phyloP scores from a whole-genome alignment of 2,888 invertebrate species.

The Steinernema scapterisci region DNA sequence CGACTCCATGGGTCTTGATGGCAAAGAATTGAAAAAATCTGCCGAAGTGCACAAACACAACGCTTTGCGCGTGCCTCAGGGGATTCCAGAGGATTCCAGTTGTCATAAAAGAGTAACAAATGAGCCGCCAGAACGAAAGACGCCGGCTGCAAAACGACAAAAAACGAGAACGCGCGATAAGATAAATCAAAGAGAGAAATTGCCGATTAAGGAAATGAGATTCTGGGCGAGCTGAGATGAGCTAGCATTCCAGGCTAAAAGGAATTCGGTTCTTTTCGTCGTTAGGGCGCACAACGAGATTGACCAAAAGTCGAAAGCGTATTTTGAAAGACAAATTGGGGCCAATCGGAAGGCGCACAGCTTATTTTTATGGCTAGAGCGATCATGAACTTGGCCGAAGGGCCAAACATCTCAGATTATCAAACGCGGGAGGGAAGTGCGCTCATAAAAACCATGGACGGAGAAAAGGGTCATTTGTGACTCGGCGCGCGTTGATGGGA shows the following conservation, averaged over 20 bases:
- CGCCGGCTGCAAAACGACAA: neutral
- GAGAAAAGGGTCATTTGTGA: too few relatives aligned
- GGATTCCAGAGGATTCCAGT: neutral
- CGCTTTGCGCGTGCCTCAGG: neutral
- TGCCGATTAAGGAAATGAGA: conserved; percentile 30
- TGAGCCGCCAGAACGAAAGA: neutral
- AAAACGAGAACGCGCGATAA: neutral
- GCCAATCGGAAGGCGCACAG: neutral
- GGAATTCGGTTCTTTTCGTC: too few relatives aligned
- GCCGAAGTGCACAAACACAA: neutral
- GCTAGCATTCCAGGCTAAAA: neutral
- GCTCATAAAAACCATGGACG: too few relatives aligned
- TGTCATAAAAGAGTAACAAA: neutral
- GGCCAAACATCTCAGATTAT: too few relatives aligned
- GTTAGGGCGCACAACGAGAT: neutral
- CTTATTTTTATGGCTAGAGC: too few relatives aligned
- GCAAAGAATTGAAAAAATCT: neutral
- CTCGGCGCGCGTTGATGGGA: too few relatives aligned
- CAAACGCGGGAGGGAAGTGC: too few relatives aligned
- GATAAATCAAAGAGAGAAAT: conserved; percentile 26
- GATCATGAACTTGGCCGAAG: too few relatives aligned
- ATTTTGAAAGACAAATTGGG: neutral
- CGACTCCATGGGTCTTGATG: too few relatives aligned
- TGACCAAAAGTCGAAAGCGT: neutral
- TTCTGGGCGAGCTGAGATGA: neutral